Percentiles rank a stretch among this genome's conserved stretches.
These are phyloP conservation scores for Drosophila suboccidentalis DNA, from an alignment of 2,888 invertebrate genomes.

Conservation along the genomic window DNA sequence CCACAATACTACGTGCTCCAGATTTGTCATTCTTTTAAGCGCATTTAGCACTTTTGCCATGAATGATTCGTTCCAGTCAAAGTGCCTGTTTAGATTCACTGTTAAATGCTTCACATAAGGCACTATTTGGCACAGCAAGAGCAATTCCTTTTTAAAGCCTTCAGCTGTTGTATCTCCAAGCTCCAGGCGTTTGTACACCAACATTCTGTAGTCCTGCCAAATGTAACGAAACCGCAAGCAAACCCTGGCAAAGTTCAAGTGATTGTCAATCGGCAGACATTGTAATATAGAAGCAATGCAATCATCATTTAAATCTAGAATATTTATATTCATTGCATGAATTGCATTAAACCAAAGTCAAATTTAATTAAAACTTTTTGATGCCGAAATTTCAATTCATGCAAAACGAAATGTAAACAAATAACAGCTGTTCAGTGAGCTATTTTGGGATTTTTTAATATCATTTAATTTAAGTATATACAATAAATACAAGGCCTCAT, in stretches of 20 bases:
- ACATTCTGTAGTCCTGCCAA: slow-evolving; percentile 21
- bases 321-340: slow-evolving; percentile 13
- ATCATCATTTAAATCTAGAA: slow-evolving; percentile 40
- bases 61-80: slow-evolving; percentile 10
- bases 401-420: slow-evolving; percentile 11
- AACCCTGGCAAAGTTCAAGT: slow-evolving; percentile 19
- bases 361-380: background rate
- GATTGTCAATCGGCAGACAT: slow-evolving; percentile 24
- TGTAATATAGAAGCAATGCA: slow-evolving; percentile 28
- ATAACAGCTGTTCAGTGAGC: slow-evolving; percentile 26
- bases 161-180: slow-evolving; percentile 17
- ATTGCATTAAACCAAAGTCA: background rate
- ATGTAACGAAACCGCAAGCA: slow-evolving; percentile 26
- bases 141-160: slow-evolving; percentile 21
- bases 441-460: slow-evolving; percentile 4
- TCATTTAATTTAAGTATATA: background rate
- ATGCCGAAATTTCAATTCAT: background rate
- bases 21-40: slow-evolving; percentile 18
- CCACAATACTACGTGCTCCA: slow-evolving; percentile 32
- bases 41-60: background rate
- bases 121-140: slow-evolving; percentile 12
- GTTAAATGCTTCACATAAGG: slow-evolving; percentile 26
- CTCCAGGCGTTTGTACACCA: slow-evolving; percentile 26
- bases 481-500: too few species aligned
- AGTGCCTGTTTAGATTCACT: slow-evolving; percentile 31